phyloP scores from a whole-genome alignment of 2,888 invertebrate genomes.

The Drosophila stalkeri region DNA sequence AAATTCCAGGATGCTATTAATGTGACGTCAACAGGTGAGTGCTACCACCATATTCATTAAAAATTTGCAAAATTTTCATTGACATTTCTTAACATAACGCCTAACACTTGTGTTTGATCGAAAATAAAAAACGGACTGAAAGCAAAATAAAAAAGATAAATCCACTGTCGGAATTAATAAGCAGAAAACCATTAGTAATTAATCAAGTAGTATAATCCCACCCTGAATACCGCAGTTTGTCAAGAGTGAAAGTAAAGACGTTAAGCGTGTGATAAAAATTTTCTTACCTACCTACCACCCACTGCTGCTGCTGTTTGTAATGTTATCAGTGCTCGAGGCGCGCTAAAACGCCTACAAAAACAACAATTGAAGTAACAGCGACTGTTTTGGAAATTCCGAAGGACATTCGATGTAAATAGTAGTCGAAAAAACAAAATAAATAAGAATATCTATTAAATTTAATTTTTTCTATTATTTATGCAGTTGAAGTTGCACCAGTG shows the following conservation, averaged over 20 bases:
- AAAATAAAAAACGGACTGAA: slow-evolving; percentile 27
- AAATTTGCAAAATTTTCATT: slow-evolving; percentile 3
- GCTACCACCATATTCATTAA: slow-evolving; percentile 6
- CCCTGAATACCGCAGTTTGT: not conserved
- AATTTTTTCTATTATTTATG: slow-evolving; percentile 36
- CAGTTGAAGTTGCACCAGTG: slow-evolving; percentile 27
- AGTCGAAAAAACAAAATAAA: slow-evolving; percentile 46
- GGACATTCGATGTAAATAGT: slow-evolving; percentile 50
- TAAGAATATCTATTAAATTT: slow-evolving; percentile 28
- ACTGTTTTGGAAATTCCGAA: slow-evolving; percentile 49
- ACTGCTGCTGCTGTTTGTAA: slow-evolving; percentile 39
- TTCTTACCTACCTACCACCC: slow-evolving; percentile 44
- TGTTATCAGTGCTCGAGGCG: slow-evolving; percentile 70
- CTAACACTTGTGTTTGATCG: slow-evolving; percentile 44
- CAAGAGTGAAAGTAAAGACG: slow-evolving; percentile 28
- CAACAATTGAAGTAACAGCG: slow-evolving; percentile 17
- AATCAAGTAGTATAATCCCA: not conserved
- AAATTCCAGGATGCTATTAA: slow-evolving; percentile 9
- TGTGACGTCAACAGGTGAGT: slow-evolving; percentile 37
- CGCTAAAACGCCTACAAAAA: slow-evolving; percentile 61
- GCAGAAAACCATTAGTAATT: slow-evolving; percentile 1
- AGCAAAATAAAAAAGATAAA: slow-evolving; percentile 24
- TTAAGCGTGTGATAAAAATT: slow-evolving; percentile 38
- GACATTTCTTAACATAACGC: slow-evolving; percentile 33
- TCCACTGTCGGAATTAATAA: slow-evolving; percentile 23